Evolutionary conservation across 1,140 invertebrate species (phyloP), one percentile per base, ranked within the genome.

Genomic region (Dendroctonus valens): DNA sequence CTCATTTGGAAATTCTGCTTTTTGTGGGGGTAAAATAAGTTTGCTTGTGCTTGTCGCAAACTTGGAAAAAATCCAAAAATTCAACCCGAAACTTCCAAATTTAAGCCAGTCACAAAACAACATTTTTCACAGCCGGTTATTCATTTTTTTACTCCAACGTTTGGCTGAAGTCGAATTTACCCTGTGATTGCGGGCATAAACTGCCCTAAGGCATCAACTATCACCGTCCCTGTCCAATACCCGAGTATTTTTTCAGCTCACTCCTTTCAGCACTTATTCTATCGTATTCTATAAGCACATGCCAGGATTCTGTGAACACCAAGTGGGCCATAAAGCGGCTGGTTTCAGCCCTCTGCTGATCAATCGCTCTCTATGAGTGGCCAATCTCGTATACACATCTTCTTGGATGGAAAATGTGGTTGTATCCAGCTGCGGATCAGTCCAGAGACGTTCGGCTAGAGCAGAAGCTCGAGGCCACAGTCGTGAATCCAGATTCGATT

Each of bases 281-380:
- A 26, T 26, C 26, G 14, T 11, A 7, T 15, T 53, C 39, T 72
- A 79, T 78, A 88, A 85, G 78, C 88, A 90, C 78, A 87, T 84
- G 70, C 87, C 83, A 49, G 88, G 86, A 77, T 90, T 90, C 70
- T 90, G 86, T 12, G 82, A 81, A 75, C 89, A 91, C 87, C 89
- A 90, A 58, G 85, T 81, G 3, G 89, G 89, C 85, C 89, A 88
- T 71, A 91, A 80, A 3, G 87, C 84, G 70, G 90, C 89, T 0
- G 86, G 84, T 41, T 82, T 81, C 7, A 91, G 74, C 2, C 88
- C 89, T 60, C 86, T 80, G 6, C 78, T 76, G 0, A 84, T 75
- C 46, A 90, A 74, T 5, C 89, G 75, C 62, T 89, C 82, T 46
- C 89, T 78, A 63, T 90, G 87, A 37, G 83, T 80, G 49, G 86